Conservation (phyloP, 2,797 vertebrate genomes). For the Megaceryle alcyon region DNA sequence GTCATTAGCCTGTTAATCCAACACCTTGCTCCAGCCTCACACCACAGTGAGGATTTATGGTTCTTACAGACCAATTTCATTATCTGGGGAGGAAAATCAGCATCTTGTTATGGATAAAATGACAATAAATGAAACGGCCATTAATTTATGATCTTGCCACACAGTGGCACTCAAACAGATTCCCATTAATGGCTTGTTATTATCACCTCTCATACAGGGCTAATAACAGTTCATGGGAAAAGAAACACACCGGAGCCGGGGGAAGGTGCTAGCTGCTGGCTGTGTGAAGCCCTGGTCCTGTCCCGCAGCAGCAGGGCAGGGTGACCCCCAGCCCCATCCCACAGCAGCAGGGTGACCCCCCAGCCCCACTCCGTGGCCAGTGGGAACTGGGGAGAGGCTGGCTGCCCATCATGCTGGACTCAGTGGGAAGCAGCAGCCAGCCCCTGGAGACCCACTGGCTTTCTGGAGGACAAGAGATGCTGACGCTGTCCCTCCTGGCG, state of each 20-base stretch:
- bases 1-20: slow-evolving; percentile 55
- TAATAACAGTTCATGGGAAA: slow-evolving; percentile 25
- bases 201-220: neutral
- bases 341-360: neutral
- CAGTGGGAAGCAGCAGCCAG: neutral
- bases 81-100: slow-evolving; percentile 63
- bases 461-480: neutral
- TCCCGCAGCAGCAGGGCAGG: accelerated
- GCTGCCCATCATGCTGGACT: accelerated
- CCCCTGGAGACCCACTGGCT: no score
- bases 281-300: neutral
- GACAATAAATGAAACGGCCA: slow-evolving; percentile 66
- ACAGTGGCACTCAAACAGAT: slow-evolving; percentile 57
- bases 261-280: neutral
- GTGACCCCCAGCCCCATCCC: accelerated
- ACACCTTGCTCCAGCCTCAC: slow-evolving; percentile 1
- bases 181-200: slow-evolving; percentile 22
- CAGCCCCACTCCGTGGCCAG: accelerated
- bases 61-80: slow-evolving; percentile 63
- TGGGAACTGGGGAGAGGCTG: neutral
- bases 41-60: slow-evolving; percentile 36
- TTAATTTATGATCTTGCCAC: slow-evolving; percentile 44
- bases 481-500: accelerated
- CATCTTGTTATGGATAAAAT: slow-evolving; percentile 53
- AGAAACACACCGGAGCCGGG: neutral